Conservation (phyloP, 2,797 vertebrate genomes). For the Phyllotis vaccarum region DNA sequence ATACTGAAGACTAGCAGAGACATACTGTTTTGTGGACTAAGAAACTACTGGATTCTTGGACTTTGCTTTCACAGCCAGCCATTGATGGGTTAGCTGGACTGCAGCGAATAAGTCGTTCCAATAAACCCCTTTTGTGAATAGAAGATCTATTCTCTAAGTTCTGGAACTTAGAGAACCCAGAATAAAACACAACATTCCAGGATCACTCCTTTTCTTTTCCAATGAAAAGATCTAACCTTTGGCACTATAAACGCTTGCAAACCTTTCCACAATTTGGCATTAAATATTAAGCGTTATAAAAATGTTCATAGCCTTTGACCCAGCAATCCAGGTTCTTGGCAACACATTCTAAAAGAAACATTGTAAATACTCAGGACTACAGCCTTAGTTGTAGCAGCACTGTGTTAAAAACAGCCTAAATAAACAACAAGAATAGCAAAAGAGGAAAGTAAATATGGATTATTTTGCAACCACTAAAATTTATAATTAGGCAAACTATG, state of each 20-base stretch:
- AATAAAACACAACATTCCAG: not conserved
- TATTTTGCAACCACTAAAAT: slow-evolving; percentile 61
- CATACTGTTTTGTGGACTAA: not conserved
- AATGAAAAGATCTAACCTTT: slow-evolving; percentile 62
- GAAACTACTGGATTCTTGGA: not conserved
- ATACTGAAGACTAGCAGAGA: not conserved
- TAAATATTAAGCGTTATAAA: slow-evolving; percentile 53
- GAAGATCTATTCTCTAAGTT: not conserved
- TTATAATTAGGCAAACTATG: slow-evolving; percentile 61
- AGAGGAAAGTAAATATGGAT: slow-evolving; percentile 45
- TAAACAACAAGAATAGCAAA: slow-evolving; percentile 46
- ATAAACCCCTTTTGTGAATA: not conserved
- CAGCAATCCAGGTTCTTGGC: slow-evolving; percentile 52
- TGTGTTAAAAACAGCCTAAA: slow-evolving; percentile 44
- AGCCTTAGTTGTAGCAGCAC: not conserved
- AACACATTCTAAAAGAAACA: slow-evolving; percentile 15
- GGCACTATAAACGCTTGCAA: slow-evolving; percentile 53
- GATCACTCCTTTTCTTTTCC: slow-evolving; percentile 10
- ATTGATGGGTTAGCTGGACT: no score
- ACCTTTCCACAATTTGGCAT: slow-evolving; percentile 62
- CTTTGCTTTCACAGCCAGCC: not conserved
- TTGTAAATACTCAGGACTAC: not conserved
- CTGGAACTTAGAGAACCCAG: not conserved
- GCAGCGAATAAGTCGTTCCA: not conserved
- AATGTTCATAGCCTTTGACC: slow-evolving; percentile 66